Conservation (phyloP, 37 sponge, comb jelly and placozoan species). For the Crambe crambe region DNA sequence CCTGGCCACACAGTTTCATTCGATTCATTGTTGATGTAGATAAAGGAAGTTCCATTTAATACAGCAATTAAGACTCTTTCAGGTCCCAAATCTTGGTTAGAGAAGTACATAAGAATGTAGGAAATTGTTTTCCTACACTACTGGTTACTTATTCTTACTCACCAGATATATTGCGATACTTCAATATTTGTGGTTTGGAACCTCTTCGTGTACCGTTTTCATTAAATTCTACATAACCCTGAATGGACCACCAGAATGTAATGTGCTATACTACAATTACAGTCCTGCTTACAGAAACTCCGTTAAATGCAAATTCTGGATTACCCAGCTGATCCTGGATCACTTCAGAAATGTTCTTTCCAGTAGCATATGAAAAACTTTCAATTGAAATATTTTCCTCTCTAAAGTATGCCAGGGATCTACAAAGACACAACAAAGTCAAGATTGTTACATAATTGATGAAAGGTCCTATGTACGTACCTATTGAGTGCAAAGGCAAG, state of each 20-base stretch:
- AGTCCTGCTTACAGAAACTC: constrained; percentile 35
- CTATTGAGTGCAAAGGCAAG: constrained; percentile 49
- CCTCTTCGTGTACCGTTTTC: constrained; percentile 34
- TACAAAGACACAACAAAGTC: not conserved
- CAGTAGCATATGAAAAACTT: constrained; percentile 15
- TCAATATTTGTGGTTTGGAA: constrained; percentile 4
- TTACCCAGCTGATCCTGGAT: constrained; percentile 9
- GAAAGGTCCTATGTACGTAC: not conserved
- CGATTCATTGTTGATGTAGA: constrained; percentile 19
- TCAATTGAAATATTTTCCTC: constrained; percentile 2
- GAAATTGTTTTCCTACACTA: too few relatives aligned
- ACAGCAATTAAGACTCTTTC: constrained; percentile 6
- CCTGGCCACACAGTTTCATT: constrained; percentile 44
- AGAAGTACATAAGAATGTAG: too few relatives aligned
- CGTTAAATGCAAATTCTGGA: constrained; percentile 14
- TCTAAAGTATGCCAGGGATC: constrained; percentile 14
- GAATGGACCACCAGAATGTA: not conserved
- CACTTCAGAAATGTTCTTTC: not conserved
- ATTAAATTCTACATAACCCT: constrained; percentile 52
- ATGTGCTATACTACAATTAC: not conserved
- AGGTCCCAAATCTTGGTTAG: too few relatives aligned
- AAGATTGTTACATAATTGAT: not conserved
- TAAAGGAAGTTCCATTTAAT: not conserved
- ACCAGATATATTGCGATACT: constrained; percentile 47
- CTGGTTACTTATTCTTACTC: too few relatives aligned